Percentiles rank a stretch among this genome's conserved stretches.
phyloP scores from a whole-genome alignment of 2,797 vertebrate species.

The Luscinia luscinia region DNA sequence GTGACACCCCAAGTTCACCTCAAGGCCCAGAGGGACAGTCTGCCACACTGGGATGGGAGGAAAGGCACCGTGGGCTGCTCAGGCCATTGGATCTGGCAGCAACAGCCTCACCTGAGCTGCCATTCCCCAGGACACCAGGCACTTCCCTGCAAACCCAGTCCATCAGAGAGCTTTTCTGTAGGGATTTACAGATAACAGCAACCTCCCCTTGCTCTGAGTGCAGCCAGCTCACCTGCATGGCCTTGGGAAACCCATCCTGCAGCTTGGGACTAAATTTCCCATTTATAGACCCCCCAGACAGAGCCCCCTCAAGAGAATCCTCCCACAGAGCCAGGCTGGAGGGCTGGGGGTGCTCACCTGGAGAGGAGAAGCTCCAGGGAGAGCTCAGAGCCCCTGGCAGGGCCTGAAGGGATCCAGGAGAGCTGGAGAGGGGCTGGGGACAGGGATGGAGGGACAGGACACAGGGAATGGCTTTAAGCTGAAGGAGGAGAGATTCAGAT shows the following conservation, averaged over 20 bases:
- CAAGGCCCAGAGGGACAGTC: neutral
- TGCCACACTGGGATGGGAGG: too few species aligned
- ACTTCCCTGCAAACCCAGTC: neutral
- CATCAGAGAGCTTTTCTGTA: neutral
- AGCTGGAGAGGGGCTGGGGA: neutral
- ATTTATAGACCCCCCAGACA: neutral
- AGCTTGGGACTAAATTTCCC: neutral
- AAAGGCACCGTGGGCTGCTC: neutral
- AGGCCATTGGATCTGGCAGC: neutral
- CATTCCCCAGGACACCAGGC: neutral
- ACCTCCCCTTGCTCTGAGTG: neutral
- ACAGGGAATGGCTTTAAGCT: neutral
- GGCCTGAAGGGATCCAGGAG: neutral
- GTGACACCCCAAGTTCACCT: neutral
- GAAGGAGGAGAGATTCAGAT: too few species aligned
- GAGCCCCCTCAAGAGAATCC: neutral
- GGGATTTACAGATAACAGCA: neutral
- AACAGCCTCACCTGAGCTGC: neutral
- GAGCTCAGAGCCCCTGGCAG: accelerated
- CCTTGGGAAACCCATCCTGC: neutral
- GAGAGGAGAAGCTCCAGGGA: neutral
- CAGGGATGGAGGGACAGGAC: neutral
- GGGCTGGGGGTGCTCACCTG: neutral
- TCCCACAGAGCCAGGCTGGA: neutral
- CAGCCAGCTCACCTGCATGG: neutral